Conservation (phyloP, 2,797 vertebrate species). For the Cuculus canorus region DNA sequence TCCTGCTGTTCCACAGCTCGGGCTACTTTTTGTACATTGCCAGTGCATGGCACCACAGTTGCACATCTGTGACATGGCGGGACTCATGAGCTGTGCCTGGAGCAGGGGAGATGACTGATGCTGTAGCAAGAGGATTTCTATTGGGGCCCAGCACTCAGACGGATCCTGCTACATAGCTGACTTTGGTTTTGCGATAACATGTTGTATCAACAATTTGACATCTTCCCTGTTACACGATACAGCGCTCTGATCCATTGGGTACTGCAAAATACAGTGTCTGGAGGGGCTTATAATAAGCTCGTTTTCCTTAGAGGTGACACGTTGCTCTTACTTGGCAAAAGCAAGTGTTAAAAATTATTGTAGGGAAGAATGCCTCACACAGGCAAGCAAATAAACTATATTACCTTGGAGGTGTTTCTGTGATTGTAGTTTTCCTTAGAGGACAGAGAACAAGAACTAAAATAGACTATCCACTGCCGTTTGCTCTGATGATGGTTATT, state of each 20-base stretch:
- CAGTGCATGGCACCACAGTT: accelerated
- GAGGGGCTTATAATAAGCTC: not conserved
- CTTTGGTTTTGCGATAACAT: not conserved
- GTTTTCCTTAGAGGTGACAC: not conserved
- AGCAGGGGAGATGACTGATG: not conserved
- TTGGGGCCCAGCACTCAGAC: not conserved
- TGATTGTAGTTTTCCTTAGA: not conserved
- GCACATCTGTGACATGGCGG: not conserved
- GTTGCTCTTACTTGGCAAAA: not conserved
- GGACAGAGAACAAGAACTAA: not conserved
- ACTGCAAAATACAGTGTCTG: not conserved
- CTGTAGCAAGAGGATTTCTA: not conserved
- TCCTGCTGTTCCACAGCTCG: not conserved
- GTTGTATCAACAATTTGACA: not conserved
- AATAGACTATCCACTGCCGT: not conserved
- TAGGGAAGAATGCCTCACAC: not conserved
- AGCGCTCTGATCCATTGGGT: not conserved
- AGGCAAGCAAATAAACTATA: not conserved
- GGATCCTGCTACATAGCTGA: not conserved
- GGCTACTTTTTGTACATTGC: not conserved
- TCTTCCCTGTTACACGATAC: not conserved
- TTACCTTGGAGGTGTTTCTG: constrained; percentile 13
- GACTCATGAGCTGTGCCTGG: not conserved
- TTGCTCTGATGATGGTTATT: not conserved
- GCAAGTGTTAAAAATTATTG: not conserved